phyloP scores from a whole-genome alignment of 53 echinoderm and acorn worm species.

The Mesocentrotus franciscanus region DNA sequence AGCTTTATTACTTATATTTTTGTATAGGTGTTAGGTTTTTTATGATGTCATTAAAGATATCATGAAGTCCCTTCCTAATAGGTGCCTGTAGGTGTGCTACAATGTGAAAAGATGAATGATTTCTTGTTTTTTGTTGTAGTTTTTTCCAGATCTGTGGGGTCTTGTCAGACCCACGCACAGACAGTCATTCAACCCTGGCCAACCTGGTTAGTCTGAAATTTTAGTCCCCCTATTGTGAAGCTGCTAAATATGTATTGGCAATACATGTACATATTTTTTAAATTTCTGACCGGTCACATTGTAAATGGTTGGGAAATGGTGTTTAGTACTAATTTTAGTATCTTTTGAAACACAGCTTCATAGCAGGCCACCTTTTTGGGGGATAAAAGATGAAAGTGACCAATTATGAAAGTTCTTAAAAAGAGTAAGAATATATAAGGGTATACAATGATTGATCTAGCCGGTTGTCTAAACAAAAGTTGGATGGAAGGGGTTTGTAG shows the following conservation, averaged over 20 bases:
- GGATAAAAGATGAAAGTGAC: too few species aligned
- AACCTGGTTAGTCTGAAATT: neutral
- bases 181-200: slow-evolving; percentile 1
- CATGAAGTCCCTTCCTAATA: neutral
- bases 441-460: neutral
- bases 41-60: neutral
- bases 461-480: neutral
- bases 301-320: too few species aligned
- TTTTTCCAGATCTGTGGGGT: neutral
- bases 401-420: too few species aligned
- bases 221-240: neutral
- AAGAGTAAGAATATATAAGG: neutral
- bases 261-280: too few species aligned
- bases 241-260: neutral
- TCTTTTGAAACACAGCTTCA: too few species aligned
- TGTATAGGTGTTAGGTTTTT: neutral
- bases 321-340: too few species aligned
- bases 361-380: too few species aligned
- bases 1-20: neutral
- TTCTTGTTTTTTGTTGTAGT: neutral
- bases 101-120: neutral
- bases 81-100: neutral
- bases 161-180: slow-evolving; percentile 14
- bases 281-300: too few species aligned
- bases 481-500: neutral